These are phyloP conservation scores for Calyptomena viridis DNA, from an alignment of 2,113 vertebrate genomes.

Conservation along the genomic window DNA sequence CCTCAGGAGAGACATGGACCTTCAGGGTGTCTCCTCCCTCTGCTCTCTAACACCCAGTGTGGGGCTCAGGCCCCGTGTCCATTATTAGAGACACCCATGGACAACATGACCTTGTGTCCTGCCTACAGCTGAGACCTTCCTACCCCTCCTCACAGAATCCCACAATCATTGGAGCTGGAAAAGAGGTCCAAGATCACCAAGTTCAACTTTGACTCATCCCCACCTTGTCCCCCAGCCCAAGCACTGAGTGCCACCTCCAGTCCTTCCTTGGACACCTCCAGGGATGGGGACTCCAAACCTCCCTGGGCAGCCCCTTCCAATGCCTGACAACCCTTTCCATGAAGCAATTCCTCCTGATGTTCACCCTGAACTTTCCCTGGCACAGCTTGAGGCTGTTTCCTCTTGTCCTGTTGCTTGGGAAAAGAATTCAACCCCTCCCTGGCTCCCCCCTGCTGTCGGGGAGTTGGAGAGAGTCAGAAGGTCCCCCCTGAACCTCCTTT, in stretches of 20 bases:
- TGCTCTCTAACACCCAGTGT: background rate
- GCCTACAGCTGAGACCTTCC: background rate
- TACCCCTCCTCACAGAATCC: background rate
- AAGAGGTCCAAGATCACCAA: background rate
- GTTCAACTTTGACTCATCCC: background rate
- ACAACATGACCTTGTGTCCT: background rate
- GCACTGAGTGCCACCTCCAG: background rate
- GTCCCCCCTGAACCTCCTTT: background rate
- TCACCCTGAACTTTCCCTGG: background rate
- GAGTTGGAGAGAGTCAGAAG: background rate
- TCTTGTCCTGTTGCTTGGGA: background rate
- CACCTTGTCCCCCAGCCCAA: background rate
- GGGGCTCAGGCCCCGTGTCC: background rate
- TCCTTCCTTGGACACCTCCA: background rate
- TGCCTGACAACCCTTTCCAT: background rate
- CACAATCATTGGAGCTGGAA: background rate
- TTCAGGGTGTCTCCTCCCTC: background rate
- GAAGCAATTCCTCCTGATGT: background rate
- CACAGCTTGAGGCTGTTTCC: background rate
- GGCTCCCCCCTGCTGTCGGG: background rate
- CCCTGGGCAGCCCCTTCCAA: background rate
- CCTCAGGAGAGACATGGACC: background rate
- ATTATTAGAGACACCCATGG: background rate
- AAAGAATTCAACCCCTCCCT: background rate
- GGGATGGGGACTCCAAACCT: background rate